A percentile compares a stretch with the other conserved stretches of the same genome.
Evolutionary conservation across 2,113 vertebrate species (phyloP).

Genomic region (Syngnathus typhle): DNA sequence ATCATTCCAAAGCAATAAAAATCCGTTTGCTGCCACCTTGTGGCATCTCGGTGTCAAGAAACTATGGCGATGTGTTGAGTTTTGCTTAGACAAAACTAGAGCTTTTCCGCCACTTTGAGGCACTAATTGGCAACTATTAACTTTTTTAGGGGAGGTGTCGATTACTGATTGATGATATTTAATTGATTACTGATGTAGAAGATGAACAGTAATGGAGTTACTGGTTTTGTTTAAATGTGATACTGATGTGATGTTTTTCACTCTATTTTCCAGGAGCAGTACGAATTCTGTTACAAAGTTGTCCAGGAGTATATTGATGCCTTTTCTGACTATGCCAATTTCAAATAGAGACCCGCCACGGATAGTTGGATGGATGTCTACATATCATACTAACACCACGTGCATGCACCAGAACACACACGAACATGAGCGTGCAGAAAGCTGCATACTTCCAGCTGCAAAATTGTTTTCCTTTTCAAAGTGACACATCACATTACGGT

Average conservation of each 20-base stretch:
- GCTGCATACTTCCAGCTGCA: constrained; percentile 37
- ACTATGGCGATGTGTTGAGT: neutral
- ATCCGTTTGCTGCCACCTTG: neutral
- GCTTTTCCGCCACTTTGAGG: neutral
- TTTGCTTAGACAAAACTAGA: neutral
- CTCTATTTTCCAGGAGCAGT: constrained; percentile 82
- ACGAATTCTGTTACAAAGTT: constrained; percentile 99
- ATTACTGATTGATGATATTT: neutral
- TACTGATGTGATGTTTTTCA: neutral
- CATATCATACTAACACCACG: constrained; percentile 27
- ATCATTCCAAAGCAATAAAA: neutral
- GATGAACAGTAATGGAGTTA: neutral
- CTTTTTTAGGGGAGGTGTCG: no score
- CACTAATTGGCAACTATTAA: neutral
- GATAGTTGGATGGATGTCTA: constrained; percentile 18
- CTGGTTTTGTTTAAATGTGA: neutral
- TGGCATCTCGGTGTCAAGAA: neutral
- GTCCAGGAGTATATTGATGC: constrained; percentile 99
- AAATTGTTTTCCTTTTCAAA: constrained; percentile 16
- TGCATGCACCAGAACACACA: constrained; percentile 21
- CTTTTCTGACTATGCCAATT: constrained; percentile 99
- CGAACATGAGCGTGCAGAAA: constrained; percentile 31
- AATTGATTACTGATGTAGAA: neutral
- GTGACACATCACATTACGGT: constrained; percentile 29
- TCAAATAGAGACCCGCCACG: constrained; percentile 76